These are phyloP conservation scores for Acanthacorydalis orientalis DNA, from an alignment of 2,888 invertebrate genomes.

Conservation along the genomic window DNA sequence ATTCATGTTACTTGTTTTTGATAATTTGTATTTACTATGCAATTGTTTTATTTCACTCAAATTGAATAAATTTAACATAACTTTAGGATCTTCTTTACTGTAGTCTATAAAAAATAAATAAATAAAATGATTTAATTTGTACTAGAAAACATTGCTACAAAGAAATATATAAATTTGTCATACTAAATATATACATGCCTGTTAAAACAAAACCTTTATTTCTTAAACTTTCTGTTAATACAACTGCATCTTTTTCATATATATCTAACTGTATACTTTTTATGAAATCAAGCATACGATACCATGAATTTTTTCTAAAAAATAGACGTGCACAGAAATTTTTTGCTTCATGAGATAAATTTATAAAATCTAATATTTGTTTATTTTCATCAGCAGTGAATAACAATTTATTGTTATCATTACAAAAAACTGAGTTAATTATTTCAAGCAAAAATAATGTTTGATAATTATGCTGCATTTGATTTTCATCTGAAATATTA, in stretches of 20 bases:
- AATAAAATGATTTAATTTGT: too few relatives aligned
- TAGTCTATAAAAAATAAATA: too few relatives aligned
- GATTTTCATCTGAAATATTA: too few relatives aligned
- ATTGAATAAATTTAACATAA: conserved; percentile 10
- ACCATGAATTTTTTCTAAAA: neutral
- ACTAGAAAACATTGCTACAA: too few relatives aligned
- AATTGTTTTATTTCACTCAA: conserved; percentile 11
- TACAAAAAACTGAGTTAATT: too few relatives aligned
- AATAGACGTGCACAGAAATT: neutral
- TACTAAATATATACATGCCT: conserved; percentile 10
- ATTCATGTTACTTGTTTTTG: conserved; percentile 6
- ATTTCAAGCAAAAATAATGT: too few relatives aligned
- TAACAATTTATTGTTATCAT: neutral
- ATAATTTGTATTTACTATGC: conserved; percentile 10
- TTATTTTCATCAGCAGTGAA: neutral
- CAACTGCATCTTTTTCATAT: neutral
- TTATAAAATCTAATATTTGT: neutral
- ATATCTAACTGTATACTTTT: neutral
- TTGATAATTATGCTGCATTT: too few relatives aligned
- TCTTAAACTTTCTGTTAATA: neutral
- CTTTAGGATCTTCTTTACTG: conserved; percentile 8
- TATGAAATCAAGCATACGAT: neutral
- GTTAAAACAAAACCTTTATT: neutral
- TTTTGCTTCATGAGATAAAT: neutral
- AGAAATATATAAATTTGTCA: too few relatives aligned